A percentile compares a stretch with the other conserved stretches of the same genome.
These are phyloP conservation scores for Bombylius major DNA, from an alignment of 2,888 invertebrate genomes.

Conservation along the genomic window DNA sequence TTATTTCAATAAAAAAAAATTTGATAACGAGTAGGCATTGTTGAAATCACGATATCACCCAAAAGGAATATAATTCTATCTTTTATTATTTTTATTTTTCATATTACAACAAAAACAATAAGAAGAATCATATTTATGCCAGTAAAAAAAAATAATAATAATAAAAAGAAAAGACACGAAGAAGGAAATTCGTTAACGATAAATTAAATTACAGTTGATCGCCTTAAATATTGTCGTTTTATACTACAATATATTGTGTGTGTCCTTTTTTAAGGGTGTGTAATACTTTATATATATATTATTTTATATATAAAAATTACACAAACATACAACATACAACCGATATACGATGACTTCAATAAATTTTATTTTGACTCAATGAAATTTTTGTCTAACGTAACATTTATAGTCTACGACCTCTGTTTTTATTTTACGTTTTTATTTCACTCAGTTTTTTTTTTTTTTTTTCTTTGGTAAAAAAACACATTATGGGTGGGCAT, in stretches of 20 bases:
- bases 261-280: slow-evolving; percentile 2
- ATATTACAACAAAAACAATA: too few species aligned
- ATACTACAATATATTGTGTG: not conserved
- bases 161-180: not conserved
- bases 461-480: not conserved
- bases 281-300: not conserved
- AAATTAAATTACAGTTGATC: slow-evolving; percentile 10
- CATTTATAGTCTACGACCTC: not conserved
- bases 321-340: not conserved
- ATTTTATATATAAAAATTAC: not conserved
- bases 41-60: not conserved
- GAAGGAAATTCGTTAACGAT: slow-evolving; percentile 9
- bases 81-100: too few species aligned
- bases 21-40: slow-evolving; percentile 9
- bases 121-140: too few species aligned
- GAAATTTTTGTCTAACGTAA: not conserved
- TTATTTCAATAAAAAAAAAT: slow-evolving; percentile 7
- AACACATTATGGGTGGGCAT: not conserved
- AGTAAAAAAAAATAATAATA: too few species aligned
- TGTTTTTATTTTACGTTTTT: not conserved
- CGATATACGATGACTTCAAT: not conserved
- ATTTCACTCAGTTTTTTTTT: not conserved
- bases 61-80: too few species aligned
- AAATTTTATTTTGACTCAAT: not conserved
- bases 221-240: slow-evolving; percentile 4